Conservation (phyloP, 2,113 vertebrate genomes). For the Garra rufa region DNA sequence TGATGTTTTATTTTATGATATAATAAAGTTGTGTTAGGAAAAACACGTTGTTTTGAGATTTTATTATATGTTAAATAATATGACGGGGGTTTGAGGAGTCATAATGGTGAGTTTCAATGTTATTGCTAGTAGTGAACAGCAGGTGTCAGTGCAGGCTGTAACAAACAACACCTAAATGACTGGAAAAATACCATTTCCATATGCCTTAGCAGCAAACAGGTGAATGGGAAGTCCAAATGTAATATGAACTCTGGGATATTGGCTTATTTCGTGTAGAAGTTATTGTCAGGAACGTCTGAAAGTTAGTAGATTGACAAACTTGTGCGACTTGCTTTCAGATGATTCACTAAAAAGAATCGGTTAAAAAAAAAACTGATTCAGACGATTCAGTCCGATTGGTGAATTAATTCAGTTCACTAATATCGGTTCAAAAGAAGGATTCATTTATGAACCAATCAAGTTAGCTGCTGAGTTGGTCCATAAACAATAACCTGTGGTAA, state of each 20-base stretch:
- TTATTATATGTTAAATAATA: neutral
- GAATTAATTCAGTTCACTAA: no score
- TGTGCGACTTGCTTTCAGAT: neutral
- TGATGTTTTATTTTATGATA: conserved; percentile 57
- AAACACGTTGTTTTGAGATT: neutral
- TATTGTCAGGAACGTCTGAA: no score
- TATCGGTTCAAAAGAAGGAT: neutral
- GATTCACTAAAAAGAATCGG: neutral
- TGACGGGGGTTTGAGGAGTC: neutral
- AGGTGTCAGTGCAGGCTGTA: neutral
- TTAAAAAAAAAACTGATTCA: neutral
- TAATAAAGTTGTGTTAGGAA: conserved; percentile 66
- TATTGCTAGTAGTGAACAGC: neutral
- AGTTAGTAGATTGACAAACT: no score
- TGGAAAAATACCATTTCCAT: neutral
- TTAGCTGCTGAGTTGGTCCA: no score
- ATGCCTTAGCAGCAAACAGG: neutral
- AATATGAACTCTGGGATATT: no score
- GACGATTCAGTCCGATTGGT: no score
- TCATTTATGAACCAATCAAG: neutral
- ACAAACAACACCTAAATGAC: neutral
- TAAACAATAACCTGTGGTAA: no score
- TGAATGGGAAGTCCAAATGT: neutral
- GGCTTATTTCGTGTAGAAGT: no score
- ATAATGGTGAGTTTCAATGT: neutral